A percentile compares a stretch with the other conserved stretches of the same genome.
These are phyloP conservation scores for Rhodeus uyekii DNA, from an alignment of 2,797 vertebrate species.

Conservation along the genomic window DNA sequence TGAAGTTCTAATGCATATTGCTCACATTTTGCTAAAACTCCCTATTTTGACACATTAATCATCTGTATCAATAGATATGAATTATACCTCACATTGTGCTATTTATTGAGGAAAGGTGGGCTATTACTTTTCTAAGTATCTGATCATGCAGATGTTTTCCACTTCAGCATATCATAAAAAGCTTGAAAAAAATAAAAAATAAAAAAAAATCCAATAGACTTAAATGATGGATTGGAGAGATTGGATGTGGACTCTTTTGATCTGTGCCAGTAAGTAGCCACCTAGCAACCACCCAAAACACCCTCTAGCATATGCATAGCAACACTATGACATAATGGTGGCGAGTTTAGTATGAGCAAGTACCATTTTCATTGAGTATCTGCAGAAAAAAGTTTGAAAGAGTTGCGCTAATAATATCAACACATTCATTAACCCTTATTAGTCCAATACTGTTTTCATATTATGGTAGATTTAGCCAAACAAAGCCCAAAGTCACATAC, in stretches of 20 bases:
- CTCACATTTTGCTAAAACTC: background rate
- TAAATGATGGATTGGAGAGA: background rate
- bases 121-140: background rate
- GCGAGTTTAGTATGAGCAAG: background rate
- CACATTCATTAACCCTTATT: background rate
- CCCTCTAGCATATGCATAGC: background rate
- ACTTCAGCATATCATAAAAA: background rate
- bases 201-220: background rate
- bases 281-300: background rate
- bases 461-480: slow-evolving; percentile 35
- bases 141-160: background rate
- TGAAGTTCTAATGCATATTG: background rate
- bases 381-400: background rate
- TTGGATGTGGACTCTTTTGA: background rate
- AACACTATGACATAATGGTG: background rate
- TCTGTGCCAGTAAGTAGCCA: background rate
- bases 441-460: background rate
- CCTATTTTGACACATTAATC: background rate
- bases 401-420: background rate
- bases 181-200: too few species aligned
- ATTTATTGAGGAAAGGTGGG: background rate
- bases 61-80: background rate
- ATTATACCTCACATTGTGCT: background rate
- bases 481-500: slow-evolving; percentile 38
- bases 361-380: background rate